Conservation (phyloP, 2,797 vertebrate species). For the Nasua narica region DNA sequence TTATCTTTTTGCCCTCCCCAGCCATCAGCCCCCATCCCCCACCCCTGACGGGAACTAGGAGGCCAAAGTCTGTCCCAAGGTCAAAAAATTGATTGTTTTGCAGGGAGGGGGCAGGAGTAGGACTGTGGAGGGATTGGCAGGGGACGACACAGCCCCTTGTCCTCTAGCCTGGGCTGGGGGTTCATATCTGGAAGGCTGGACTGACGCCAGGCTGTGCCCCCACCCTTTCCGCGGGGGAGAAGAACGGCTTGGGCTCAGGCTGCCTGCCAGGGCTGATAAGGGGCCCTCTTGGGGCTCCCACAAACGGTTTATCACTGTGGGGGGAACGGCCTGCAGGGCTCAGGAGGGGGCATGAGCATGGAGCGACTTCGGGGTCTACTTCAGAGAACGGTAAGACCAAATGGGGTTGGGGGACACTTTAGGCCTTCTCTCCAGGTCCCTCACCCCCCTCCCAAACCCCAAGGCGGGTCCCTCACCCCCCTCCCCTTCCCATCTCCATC, state of each 20-base stretch:
- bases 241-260: conserved; percentile 9
- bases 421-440: neutral
- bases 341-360: conserved; percentile 54
- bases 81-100: conserved; percentile 67
- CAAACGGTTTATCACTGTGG: conserved; percentile 73
- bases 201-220: conserved; percentile 21
- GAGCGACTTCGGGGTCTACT: conserved; percentile 62
- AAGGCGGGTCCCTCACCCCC: neutral
- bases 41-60: conserved; percentile 48
- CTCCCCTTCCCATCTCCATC: neutral
- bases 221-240: neutral
- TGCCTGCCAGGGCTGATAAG: conserved; percentile 66
- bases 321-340: conserved; percentile 27
- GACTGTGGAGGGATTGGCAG: neutral
- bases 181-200: neutral
- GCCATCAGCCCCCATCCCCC: conserved; percentile 41
- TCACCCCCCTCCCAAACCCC: neutral
- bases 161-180: neutral
- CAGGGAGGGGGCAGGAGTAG: neutral
- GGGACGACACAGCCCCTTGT: neutral
- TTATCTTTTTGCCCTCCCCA: neutral
- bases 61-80: conserved; percentile 71
- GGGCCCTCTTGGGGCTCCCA: conserved; percentile 54
- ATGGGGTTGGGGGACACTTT: neutral
- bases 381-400: conserved; percentile 67